Percentiles rank a stretch among this genome's conserved stretches.
phyloP scores from a whole-genome alignment of 2,888 invertebrate genomes.

The Diogma glabrata region DNA sequence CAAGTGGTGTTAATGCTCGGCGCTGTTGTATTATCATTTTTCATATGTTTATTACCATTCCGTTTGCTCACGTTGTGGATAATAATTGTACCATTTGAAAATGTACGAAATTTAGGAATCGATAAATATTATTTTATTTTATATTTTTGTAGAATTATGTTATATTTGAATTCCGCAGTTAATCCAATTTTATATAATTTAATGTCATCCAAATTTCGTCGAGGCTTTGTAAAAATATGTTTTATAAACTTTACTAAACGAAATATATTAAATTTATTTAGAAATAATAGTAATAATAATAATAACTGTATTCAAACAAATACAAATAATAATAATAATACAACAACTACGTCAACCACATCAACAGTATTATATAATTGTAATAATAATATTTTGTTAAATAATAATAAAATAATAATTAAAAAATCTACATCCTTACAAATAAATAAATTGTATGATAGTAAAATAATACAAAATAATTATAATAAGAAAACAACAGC shows the following conservation, averaged over 20 bases:
- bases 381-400: not conserved
- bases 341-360: conserved; percentile 49
- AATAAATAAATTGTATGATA: no score
- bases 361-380: conserved; percentile 27
- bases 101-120: conserved; percentile 53
- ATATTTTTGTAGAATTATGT: conserved; percentile 74
- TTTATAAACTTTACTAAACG: conserved; percentile 24
- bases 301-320: not conserved
- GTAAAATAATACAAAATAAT: conserved; percentile 2
- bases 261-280: not conserved
- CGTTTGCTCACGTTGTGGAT: conserved; percentile 74
- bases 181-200: conserved; percentile 88
- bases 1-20: conserved; percentile 82
- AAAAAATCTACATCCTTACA: no score
- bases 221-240: conserved; percentile 62
- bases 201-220: conserved; percentile 82
- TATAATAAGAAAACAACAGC: conserved; percentile 7
- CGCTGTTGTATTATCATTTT: conserved; percentile 78
- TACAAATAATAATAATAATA: conserved; percentile 29
- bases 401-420: conserved; percentile 37
- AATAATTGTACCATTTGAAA: conserved; percentile 60
- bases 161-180: conserved; percentile 79
- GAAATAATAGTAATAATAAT: conserved; percentile 5
- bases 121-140: conserved; percentile 72
- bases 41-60: conserved; percentile 78